These are phyloP conservation scores for Pterocles gutturalis DNA, from an alignment of 2,113 vertebrate species.

Conservation along the genomic window DNA sequence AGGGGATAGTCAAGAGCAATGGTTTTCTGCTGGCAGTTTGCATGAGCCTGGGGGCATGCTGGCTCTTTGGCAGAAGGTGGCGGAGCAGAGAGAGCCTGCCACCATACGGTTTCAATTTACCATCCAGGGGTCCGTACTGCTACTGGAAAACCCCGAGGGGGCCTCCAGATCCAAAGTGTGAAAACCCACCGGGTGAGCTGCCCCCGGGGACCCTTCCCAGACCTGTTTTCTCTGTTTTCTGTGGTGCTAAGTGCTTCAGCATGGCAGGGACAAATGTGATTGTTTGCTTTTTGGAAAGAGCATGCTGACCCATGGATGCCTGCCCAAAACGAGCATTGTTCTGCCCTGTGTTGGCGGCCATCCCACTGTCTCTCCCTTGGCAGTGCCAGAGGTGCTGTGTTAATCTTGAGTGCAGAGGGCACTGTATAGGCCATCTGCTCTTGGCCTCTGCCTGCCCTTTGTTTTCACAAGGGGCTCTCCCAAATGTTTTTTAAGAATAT, in stretches of 20 bases:
- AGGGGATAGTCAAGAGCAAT: not conserved
- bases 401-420: not conserved
- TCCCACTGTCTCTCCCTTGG: not conserved
- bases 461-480: not conserved
- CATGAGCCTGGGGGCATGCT: not conserved
- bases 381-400: not conserved
- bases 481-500: not conserved
- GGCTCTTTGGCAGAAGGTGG: conserved; percentile 30
- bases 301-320: not conserved
- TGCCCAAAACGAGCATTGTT: not conserved
- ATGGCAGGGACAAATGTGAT: not conserved
- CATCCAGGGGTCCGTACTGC: not conserved
- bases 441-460: not conserved
- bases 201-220: not conserved
- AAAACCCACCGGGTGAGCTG: not conserved
- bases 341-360: not conserved
- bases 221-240: conserved; percentile 27
- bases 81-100: not conserved
- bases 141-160: conserved; percentile 13
- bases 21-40: not conserved
- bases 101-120: conserved; percentile 2
- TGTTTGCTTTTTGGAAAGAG: not conserved
- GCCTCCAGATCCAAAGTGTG: not conserved
- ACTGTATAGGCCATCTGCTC: not conserved
- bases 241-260: conserved; percentile 39